Evolutionary conservation across 2,797 vertebrate species (phyloP).

Genomic region (Anomalospiza imberbis): DNA sequence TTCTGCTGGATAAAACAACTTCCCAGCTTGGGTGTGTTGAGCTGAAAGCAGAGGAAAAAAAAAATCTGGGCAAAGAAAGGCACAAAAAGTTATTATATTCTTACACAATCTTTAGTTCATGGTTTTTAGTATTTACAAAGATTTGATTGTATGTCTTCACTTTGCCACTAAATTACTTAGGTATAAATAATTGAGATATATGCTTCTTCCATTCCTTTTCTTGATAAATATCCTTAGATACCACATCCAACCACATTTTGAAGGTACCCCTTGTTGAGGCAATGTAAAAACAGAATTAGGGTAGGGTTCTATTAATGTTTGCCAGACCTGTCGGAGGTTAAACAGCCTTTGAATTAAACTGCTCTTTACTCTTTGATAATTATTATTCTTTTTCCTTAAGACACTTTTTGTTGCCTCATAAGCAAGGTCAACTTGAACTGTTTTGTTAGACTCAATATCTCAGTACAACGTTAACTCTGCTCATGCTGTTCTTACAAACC

Average conservation of each 20-base stretch:
- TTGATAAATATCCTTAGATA: constrained; percentile 26
- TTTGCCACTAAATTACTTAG: not conserved
- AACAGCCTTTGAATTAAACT: constrained; percentile 70
- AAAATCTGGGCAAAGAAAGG: not conserved
- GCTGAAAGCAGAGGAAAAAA: not conserved
- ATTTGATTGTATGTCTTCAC: not conserved
- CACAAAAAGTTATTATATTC: not conserved
- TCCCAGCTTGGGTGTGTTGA: not conserved
- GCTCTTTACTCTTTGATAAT: constrained; percentile 70
- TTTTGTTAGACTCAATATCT: not conserved
- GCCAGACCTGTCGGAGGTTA: constrained; percentile 60
- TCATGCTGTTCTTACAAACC: not conserved
- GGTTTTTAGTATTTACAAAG: not conserved
- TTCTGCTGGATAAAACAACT: not conserved
- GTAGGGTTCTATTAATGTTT: constrained; percentile 67
- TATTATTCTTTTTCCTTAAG: constrained; percentile 68
- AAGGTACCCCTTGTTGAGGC: constrained; percentile 54
- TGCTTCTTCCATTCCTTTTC: not conserved
- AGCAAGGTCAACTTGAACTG: constrained; percentile 64
- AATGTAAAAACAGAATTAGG: constrained; percentile 29
- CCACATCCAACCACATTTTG: constrained; percentile 26
- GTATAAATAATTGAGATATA: not conserved
- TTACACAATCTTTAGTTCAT: not conserved
- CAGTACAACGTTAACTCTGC: constrained; percentile 4
- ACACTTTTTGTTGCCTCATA: constrained; percentile 58